Base-by-base conservation (phyloP, 2,888 invertebrate species). In the Orchesella flavescens region DNA sequence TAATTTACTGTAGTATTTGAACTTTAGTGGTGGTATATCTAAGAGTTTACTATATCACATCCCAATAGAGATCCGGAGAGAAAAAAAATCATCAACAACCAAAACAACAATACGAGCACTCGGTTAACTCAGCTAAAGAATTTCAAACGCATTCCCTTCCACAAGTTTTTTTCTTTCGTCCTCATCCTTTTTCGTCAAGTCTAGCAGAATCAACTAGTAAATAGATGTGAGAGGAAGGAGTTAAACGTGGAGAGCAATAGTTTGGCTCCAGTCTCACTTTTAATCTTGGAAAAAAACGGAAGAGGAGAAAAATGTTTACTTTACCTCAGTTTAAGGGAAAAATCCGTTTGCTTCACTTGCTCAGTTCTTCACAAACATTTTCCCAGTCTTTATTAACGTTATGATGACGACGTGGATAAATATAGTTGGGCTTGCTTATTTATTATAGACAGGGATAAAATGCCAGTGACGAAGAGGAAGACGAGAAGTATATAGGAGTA, bases 241-340 rank as follows among this genome's bases (percentile, higher is more conserved):
- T 49, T 49, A 7, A 3, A 49, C 1, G 10, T 12, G n/a, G 3
- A 10, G 49, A 49, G 49, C 15, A 49, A 49, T 15, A 12, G 49
- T n/a, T 49, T 12, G 3, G 49, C n/a, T 49, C 2, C 5, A 49
- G n/a, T 13, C 19, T 68, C 21, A 68, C 68, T 49, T 68, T 68
- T 68, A 44, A 68, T 68, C 68, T 49, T 44, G 15, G 46, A 68
- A 65, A 21, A 23, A 61, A n/a, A 21, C 10, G 21, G 5, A 59
- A 21, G 17, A 65, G 43, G 65, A 17, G n/a, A 21, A 65, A 68
- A 63, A 23, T 63, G 63, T 63, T 15, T 63, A 12, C 23, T 23
- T 68, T 68, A 68, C 68, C 68, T 68, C 23, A 68, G 49, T 68
- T 68, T 68, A 68, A 49, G 49, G 7, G 34, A 7, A 21, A 68